Base-by-base conservation (phyloP, 2,113 vertebrate species). In the Theristicus caerulescens region DNA sequence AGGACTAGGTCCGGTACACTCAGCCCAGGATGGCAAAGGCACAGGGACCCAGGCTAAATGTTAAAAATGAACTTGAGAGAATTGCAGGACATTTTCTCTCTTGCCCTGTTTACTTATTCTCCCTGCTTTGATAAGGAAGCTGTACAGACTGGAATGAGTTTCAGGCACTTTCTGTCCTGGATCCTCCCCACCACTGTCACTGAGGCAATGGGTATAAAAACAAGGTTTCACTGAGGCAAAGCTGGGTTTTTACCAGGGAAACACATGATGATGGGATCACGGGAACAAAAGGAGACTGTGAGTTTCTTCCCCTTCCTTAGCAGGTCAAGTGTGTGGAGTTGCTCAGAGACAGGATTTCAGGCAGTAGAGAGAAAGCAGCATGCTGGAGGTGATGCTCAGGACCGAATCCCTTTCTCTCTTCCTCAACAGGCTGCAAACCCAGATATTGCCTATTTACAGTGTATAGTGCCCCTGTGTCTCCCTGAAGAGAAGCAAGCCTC, bases 401-500 rank as follows among this genome's bases (percentile, higher is more conserved):
- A 83, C 29, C 0, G 0, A 93, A 94, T 72, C 55, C 64, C 40
- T 91, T 94, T 93, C 51, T 82, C 34, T 70, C 40, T 93, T 80
- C 31, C n/a, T 82, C 83, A 86, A 51, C 52, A 95, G 67, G 62
- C 71, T 95, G 61, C 79, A 93, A 95, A 84, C 16, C 24, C 88
- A 93, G 81, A 76, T 61, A 52, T 34, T 89, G 57, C 83, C 29
- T 79, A 6, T 94, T 88, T 76, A 65, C n/a, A 93, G 51, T 46
- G 12, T 36, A 11, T 66, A 86, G 70, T 80, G 86, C 51, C 90
- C 61, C 65, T 25, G 12, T 67, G 74, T 84, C 88, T 86, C 58
- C 62, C 72, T 72, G 78, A 90, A 74, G 69, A 91, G 74, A 93
- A 86, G 18, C 76, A 89, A 90, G 40, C 61, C 85, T 96, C 78